Evolutionary conservation across 2,888 invertebrate species (phyloP).

Genomic region (Bursaphelenchus okinawaensis): DNA sequence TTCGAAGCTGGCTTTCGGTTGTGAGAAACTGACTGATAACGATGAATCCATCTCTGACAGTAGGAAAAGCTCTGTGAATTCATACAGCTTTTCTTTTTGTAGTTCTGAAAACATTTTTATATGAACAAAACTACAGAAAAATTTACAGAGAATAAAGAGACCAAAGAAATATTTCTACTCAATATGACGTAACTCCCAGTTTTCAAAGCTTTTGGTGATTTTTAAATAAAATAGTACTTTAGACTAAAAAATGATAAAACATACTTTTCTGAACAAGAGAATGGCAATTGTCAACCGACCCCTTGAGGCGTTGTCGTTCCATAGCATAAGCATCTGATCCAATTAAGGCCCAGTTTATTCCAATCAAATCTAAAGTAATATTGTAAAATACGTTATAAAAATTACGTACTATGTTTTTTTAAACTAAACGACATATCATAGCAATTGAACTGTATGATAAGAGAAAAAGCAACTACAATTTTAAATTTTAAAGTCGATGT

Average conservation of each 20-base stretch:
- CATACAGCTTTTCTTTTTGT: constrained; percentile 24
- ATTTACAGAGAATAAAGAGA: not conserved
- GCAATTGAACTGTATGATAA: no score
- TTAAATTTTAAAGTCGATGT: no score
- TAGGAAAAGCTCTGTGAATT: constrained; percentile 34
- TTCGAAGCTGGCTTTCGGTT: constrained; percentile 26
- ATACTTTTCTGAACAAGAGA: constrained; percentile 45
- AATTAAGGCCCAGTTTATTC: constrained; percentile 46
- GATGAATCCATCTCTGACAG: constrained; percentile 44
- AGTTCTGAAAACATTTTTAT: constrained; percentile 30
- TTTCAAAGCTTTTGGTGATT: not conserved
- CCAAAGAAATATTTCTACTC: no score
- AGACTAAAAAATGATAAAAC: not conserved
- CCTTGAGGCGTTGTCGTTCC: constrained; percentile 44
- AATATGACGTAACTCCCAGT: no score
- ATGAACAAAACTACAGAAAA: not conserved
- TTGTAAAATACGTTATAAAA: not conserved
- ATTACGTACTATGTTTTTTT: no score
- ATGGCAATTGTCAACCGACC: constrained; percentile 53
- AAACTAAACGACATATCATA: no score
- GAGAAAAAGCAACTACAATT: no score
- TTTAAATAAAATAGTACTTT: constrained; percentile 7
- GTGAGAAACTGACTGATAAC: constrained; percentile 39
- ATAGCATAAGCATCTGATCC: constrained; percentile 51
- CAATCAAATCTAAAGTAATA: constrained; percentile 42